phyloP scores from a whole-genome alignment of 2,888 invertebrate species.

The Ischnura elegans region DNA sequence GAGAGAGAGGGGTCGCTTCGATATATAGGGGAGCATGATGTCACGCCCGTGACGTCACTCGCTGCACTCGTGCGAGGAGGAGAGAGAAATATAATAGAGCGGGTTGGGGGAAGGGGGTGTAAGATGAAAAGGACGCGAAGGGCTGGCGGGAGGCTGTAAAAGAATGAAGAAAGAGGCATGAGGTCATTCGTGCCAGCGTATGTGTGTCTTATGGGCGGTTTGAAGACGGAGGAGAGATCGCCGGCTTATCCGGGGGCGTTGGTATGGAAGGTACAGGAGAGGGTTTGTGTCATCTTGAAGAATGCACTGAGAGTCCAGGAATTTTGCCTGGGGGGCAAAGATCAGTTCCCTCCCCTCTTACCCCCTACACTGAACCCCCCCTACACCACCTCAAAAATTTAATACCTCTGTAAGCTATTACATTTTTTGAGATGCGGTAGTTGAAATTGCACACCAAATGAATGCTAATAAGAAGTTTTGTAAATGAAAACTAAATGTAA shows the following conservation, averaged over 20 bases:
- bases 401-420: too few species aligned
- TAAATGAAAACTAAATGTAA: too few species aligned
- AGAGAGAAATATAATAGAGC: background rate
- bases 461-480: too few species aligned
- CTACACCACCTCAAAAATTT: too few species aligned
- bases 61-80: background rate
- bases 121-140: background rate
- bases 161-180: background rate
- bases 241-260: constrained; percentile 12
- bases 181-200: background rate
- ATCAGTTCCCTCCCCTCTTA: too few species aligned
- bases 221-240: background rate
- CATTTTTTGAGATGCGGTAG: too few species aligned
- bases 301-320: background rate
- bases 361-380: too few species aligned
- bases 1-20: constrained; percentile 24
- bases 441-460: too few species aligned
- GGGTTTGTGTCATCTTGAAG: constrained; percentile 3
- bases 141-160: background rate
- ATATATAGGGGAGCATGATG: constrained; percentile 30
- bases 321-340: too few species aligned
- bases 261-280: background rate
- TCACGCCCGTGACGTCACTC: constrained; percentile 54
- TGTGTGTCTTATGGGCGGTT: too few species aligned
- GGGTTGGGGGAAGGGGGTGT: background rate